Base-by-base conservation (phyloP, 2,113 vertebrate genomes). In the Trichechus manatus region DNA sequence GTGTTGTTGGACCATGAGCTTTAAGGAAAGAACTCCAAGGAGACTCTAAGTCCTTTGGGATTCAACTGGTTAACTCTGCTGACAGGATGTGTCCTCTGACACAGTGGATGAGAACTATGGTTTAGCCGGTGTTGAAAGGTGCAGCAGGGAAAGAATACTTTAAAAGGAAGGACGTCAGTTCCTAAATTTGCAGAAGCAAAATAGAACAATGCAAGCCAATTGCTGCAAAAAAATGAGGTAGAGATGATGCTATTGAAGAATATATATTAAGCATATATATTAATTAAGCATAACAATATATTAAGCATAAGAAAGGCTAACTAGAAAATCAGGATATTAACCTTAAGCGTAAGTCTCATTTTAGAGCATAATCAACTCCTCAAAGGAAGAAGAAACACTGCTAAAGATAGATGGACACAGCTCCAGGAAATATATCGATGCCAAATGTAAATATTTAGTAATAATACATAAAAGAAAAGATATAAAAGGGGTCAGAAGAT, bases 141-240 rank as follows among this genome's bases (percentile, higher is more conserved):
- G 15, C 36, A 85, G 47, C 47, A 85, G 63, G 50, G 79, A 96
- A 64, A 97, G 50, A 42, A 89, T 87, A 87, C 89, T 96, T 97
- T 87, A 74, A 89, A 94, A 93, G 80, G 93, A 94, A 97, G 72
- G 83, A 97, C 80, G 64, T 87, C 79, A 74, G n/a, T 95, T 92
- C 95, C 82, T 88, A 90, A 83, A 79, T 93, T 92, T 85, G 33
- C 53, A 97, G 66, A 94, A 94, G 70, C 79, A 89, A 95, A 94
- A 86, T 17, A 93, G 78, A 97, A 97, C 90, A 94, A 93, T 93
- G 42, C 36, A 93, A 92, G 74, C 6, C 56, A 89, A 81, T n/a
- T 89, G 66, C 74, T 89, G 86, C 64, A 20, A 84, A 92, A 61
- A 61, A 91, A 23, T 82, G 36, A 95, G n/a, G 59, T 79, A 27